Evolutionary conservation across 1,140 invertebrate genomes (phyloP).

Genomic region (Protaetia brevitarsis): DNA sequence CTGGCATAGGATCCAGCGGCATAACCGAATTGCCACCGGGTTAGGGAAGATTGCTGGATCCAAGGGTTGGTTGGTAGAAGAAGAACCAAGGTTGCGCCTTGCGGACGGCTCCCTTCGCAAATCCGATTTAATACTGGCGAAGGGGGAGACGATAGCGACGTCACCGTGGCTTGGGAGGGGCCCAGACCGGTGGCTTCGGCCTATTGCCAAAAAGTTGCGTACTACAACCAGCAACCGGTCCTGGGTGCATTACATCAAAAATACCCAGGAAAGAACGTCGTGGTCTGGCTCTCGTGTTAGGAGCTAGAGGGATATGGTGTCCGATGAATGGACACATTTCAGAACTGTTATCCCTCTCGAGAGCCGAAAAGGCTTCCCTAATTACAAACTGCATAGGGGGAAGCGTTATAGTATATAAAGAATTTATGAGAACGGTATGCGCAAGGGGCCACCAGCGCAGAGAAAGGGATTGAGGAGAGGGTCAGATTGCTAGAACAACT

Average conservation of each 20-base stretch:
- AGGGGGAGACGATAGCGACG: slow-evolving; percentile 11
- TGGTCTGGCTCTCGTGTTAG: not conserved
- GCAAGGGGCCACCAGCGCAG: not conserved
- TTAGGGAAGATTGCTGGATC: slow-evolving; percentile 58
- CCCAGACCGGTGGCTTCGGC: not conserved
- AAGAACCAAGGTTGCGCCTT: slow-evolving; percentile 21
- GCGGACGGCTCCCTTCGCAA: slow-evolving; percentile 19
- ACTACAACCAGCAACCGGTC: not conserved
- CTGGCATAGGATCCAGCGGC: not conserved
- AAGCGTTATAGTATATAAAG: not conserved
- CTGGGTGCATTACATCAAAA: not conserved
- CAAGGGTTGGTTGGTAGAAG: slow-evolving; percentile 49
- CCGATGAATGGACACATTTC: not conserved
- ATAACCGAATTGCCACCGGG: not conserved
- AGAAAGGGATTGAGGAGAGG: not conserved
- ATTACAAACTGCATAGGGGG: not conserved
- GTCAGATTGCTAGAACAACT: not conserved
- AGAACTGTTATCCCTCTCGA: not conserved
- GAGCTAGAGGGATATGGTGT: slow-evolving; percentile 11
- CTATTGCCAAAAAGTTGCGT: not conserved
- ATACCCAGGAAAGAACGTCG: not conserved
- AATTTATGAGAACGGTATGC: not conserved
- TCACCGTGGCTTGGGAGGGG: slow-evolving; percentile 23
- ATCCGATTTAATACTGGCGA: slow-evolving; percentile 23
- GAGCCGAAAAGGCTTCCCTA: not conserved